phyloP scores from a whole-genome alignment of 2,888 invertebrate genomes.

The Lasioglossum calceatum region DNA sequence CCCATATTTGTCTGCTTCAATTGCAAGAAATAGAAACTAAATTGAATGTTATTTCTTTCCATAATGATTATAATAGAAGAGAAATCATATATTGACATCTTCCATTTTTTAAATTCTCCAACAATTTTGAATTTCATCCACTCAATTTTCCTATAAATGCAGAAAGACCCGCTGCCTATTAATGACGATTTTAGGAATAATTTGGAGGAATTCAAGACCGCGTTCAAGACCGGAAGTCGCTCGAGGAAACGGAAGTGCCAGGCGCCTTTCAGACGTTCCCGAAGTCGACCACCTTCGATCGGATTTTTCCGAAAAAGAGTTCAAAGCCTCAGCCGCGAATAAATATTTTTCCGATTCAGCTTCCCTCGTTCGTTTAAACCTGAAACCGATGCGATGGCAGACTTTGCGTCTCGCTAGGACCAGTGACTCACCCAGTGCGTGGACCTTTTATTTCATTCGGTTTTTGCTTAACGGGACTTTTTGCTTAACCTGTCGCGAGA shows the following conservation, averaged over 20 bases:
- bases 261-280: too few relatives aligned
- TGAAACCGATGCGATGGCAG: neutral
- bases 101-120: too few relatives aligned
- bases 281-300: constrained; percentile 4
- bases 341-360: constrained; percentile 3
- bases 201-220: neutral
- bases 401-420: neutral
- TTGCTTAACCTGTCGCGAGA: neutral
- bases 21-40: too few relatives aligned
- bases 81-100: too few relatives aligned
- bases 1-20: too few relatives aligned
- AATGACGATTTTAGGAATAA: neutral
- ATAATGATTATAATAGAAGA: too few relatives aligned
- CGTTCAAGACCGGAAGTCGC: too few relatives aligned
- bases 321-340: neutral
- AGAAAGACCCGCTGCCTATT: too few relatives aligned
- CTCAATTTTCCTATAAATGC: too few relatives aligned
- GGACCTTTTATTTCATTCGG: neutral
- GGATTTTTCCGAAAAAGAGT: neutral
- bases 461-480: constrained; percentile 14
- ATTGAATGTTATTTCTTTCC: too few relatives aligned
- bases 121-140: too few relatives aligned
- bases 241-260: too few relatives aligned
- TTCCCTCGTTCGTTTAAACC: neutral
- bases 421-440: neutral